A percentile compares a stretch with the other conserved stretches of the same genome.
These are phyloP conservation scores for Heliothis virescens DNA, from an alignment of 1,140 invertebrate genomes.

Conservation along the genomic window DNA sequence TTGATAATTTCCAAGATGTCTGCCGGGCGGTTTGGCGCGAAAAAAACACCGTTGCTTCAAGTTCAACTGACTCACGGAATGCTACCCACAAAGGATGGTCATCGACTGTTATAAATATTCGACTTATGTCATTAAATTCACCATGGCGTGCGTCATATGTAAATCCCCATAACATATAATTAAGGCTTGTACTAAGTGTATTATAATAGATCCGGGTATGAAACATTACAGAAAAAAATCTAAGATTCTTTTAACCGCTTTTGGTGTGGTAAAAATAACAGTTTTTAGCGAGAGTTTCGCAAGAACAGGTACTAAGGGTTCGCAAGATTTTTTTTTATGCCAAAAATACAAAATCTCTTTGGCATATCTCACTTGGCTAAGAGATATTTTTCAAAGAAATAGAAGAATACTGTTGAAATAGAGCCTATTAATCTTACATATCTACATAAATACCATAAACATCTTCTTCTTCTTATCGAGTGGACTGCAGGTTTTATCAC, in stretches of 20 bases:
- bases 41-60: conserved; percentile 24
- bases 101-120: background rate
- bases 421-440: too few relatives aligned
- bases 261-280: background rate
- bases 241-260: background rate
- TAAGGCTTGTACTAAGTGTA: background rate
- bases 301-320: too few relatives aligned
- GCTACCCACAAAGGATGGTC: conserved; percentile 21
- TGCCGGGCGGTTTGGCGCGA: conserved; percentile 12
- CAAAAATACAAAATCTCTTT: too few relatives aligned
- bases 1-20: conserved; percentile 8
- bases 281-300: too few relatives aligned
- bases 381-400: too few relatives aligned
- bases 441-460: too few relatives aligned
- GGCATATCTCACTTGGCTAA: too few relatives aligned
- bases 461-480: too few relatives aligned
- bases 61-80: background rate
- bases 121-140: conserved; percentile 13
- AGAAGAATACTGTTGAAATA: too few relatives aligned
- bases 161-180: background rate
- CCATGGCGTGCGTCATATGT: background rate
- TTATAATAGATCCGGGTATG: background rate
- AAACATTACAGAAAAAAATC: background rate
- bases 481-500: too few relatives aligned
- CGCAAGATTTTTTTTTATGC: too few relatives aligned